A percentile compares a stretch with the other conserved stretches of the same genome.
phyloP scores from a whole-genome alignment of 2,888 invertebrate species.

The Frankliniella intonsa region DNA sequence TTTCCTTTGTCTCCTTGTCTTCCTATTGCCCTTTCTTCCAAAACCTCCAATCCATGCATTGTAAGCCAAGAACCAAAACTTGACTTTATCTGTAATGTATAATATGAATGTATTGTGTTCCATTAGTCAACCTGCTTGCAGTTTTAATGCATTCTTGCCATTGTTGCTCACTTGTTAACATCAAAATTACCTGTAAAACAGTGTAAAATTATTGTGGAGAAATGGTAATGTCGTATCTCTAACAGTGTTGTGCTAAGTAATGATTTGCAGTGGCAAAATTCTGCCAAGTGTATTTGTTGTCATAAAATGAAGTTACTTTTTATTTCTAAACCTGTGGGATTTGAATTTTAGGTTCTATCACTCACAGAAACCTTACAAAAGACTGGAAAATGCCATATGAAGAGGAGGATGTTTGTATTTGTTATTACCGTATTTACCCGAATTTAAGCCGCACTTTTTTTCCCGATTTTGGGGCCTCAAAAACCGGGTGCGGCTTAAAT shows the following conservation, averaged over 20 bases:
- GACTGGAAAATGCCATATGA: conserved; percentile 8
- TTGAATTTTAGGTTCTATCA: background rate
- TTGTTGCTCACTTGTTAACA: conserved; percentile 6
- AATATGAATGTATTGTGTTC: background rate
- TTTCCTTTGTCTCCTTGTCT: background rate
- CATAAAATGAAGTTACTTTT: background rate
- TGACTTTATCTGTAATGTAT: background rate
- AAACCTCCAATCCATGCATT: no score
- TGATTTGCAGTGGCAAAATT: background rate
- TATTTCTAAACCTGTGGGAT: background rate
- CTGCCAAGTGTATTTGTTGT: background rate
- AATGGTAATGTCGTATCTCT: background rate
- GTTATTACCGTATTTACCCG: no score
- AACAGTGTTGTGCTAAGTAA: background rate
- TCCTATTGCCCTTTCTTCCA: background rate
- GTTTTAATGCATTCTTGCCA: conserved; percentile 1
- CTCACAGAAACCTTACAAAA: background rate
- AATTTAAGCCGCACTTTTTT: no score
- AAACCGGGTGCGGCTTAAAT: no score
- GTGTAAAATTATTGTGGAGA: background rate
- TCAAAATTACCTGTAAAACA: background rate
- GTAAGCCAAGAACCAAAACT: no score
- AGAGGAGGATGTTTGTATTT: background rate
- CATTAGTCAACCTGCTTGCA: background rate
- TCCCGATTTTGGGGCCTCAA: no score